Conservation (phyloP, 2,797 vertebrate genomes). For the Cuculus canorus region DNA sequence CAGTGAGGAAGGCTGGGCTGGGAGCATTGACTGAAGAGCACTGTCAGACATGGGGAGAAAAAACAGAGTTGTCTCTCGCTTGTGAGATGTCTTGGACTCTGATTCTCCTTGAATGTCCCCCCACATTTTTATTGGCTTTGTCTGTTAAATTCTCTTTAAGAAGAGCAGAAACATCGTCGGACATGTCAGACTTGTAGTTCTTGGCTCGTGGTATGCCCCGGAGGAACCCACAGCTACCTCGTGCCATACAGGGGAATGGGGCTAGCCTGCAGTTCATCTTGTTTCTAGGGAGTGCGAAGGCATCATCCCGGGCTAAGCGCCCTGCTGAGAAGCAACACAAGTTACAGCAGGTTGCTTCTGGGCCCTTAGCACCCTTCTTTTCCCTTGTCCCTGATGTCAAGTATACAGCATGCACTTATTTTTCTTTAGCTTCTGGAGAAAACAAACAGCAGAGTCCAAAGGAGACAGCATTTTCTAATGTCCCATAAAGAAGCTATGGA, state of each 20-base stretch:
- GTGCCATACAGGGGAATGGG: neutral
- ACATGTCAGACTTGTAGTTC: neutral
- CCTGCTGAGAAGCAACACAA: neutral
- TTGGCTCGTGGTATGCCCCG: neutral
- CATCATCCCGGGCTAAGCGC: fast-evolving
- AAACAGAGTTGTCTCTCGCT: neutral
- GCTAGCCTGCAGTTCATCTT: fast-evolving
- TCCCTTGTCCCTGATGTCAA: conserved; percentile 41
- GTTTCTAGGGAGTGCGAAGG: neutral
- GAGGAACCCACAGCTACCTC: neutral
- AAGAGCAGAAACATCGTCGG: neutral
- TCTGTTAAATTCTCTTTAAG: neutral
- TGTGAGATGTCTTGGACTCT: too few species aligned
- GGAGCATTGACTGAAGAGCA: fast-evolving
- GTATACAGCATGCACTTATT: neutral
- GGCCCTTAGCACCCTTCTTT: neutral
- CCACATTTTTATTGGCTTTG: neutral
- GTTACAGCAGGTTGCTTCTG: neutral
- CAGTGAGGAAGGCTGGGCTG: neutral
- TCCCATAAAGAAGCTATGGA: conserved; percentile 57
- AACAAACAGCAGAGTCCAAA: conserved; percentile 64
- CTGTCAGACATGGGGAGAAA: neutral
- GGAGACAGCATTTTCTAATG: conserved; percentile 64
- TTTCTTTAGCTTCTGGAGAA: conserved; percentile 39
- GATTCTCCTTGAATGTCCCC: neutral